A percentile compares a stretch with the other conserved stretches of the same genome.
Conservation (phyloP, 2,113 vertebrate species). For the Dromas ardeola region DNA sequence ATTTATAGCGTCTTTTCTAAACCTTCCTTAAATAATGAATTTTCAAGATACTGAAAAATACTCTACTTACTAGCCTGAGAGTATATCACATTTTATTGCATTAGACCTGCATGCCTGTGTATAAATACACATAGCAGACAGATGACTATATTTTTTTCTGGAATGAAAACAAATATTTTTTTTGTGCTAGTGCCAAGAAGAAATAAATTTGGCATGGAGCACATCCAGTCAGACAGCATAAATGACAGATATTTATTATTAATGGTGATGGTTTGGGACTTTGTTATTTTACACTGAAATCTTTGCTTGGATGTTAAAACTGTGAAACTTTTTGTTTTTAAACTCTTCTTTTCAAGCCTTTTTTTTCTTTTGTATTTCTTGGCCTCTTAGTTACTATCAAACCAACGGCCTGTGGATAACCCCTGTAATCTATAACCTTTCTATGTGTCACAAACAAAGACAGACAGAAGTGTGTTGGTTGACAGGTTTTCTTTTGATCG, state of each 20-base stretch:
- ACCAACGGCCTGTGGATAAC: not conserved
- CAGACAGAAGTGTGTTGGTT: not conserved
- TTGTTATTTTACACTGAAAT: not conserved
- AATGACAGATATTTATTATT: not conserved
- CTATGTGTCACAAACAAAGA: not conserved
- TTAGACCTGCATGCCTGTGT: not conserved
- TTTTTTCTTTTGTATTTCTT: not conserved
- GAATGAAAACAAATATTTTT: not conserved
- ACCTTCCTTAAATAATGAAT: not conserved
- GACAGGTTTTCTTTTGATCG: not conserved
- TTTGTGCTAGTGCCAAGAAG: not conserved
- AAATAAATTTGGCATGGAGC: not conserved
- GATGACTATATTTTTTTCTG: not conserved
- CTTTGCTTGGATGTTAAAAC: not conserved
- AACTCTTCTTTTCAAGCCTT: not conserved
- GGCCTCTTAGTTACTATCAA: not conserved
- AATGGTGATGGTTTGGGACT: not conserved
- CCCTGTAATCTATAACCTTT: not conserved
- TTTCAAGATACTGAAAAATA: not conserved
- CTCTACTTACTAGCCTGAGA: not conserved
- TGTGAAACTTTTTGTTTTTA: not conserved
- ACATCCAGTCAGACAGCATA: not conserved
- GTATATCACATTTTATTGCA: not conserved
- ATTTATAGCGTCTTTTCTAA: not conserved
- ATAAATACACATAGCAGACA: not conserved